Percentiles rank a stretch among this genome's conserved stretches.
Conservation (phyloP, 2,113 vertebrate genomes). For the Phocoena sinus region DNA sequence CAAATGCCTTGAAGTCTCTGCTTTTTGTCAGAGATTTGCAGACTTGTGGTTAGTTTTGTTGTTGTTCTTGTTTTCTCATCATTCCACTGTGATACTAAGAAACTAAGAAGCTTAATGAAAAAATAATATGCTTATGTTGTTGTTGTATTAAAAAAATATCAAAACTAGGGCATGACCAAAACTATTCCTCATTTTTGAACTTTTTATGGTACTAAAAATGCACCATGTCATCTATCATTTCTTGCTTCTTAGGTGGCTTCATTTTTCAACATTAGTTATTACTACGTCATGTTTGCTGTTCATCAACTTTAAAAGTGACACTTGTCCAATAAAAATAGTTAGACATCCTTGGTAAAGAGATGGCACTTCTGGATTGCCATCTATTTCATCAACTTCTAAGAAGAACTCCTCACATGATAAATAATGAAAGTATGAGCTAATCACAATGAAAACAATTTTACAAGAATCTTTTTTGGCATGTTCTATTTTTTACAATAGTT, state of each 20-base stretch:
- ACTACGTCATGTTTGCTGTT: background rate
- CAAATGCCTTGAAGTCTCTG: slow-evolving; percentile 83
- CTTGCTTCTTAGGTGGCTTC: background rate
- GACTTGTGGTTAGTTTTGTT: slow-evolving; percentile 75
- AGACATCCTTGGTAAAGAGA: slow-evolving; percentile 12
- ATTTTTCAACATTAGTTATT: slow-evolving; percentile 31
- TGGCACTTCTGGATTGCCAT: background rate
- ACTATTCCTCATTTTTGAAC: slow-evolving; percentile 15
- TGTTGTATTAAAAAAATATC: slow-evolving; percentile 75
- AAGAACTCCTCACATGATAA: background rate
- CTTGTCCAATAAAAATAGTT: slow-evolving; percentile 5
- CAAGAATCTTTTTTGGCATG: background rate
- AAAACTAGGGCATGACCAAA: background rate
- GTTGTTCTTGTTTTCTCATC: slow-evolving; percentile 90
- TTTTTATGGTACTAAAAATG: slow-evolving; percentile 34
- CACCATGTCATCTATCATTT: background rate
- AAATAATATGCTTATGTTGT: slow-evolving; percentile 92
- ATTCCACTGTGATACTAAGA: slow-evolving; percentile 97
- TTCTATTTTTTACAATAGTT: background rate
- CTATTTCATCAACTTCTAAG: background rate
- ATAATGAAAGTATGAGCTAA: background rate
- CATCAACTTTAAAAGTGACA: slow-evolving; percentile 11
- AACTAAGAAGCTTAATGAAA: slow-evolving; percentile 86
- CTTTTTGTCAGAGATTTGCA: slow-evolving; percentile 72
- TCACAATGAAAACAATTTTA: background rate